Evolutionary conservation across 2,888 invertebrate genomes (phyloP), one percentile per base, ranked within the genome.

Genomic region (Perizoma flavofasciatum): DNA sequence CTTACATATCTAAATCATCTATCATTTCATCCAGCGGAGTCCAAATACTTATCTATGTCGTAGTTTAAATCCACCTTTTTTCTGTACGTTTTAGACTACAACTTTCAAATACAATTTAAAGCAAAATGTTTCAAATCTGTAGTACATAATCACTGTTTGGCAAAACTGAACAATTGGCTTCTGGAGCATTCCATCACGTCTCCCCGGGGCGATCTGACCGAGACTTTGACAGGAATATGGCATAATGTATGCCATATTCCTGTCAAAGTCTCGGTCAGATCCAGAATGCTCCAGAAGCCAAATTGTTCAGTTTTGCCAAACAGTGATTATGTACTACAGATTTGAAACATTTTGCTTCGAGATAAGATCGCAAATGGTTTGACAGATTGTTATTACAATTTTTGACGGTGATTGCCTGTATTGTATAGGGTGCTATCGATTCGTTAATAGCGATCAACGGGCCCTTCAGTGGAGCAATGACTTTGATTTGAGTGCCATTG

Each of bases 351-450:
- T 50, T 41, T 6, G 8, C 56, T n/a, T 34, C 39, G 39, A 40
- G n/a, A 54, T 63, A 63, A 44, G 59, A 51, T 51, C 10, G 34
- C 32, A 8, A 41, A 61, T 61, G n/a, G 43, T 4, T 45, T 35
- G 43, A 47, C 39, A 46, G 11, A 51, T 53, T 39, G 7, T 22
- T 51, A 40, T 37, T 56, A 49, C 54, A 53, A 62, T 68, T 65
- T 73, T 72, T 61, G 66, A 67, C 68, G 55, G 59, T 79, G 79
- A 82, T 83, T 83, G 76, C 71, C 67, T 75, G 72, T 69, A 79
- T 83, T 83, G 82, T 83, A 73, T 73, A 68, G 63, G 65, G 71
- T 71, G 66, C 65, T 49, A 70, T 71, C 70, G 72, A 70, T 75
- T 56, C 66, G 47, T 67, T 67, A 60, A 65, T 71, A 67, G 62